Conservation (phyloP, 2,113 vertebrate genomes). For the Argyrosomus japonicus region DNA sequence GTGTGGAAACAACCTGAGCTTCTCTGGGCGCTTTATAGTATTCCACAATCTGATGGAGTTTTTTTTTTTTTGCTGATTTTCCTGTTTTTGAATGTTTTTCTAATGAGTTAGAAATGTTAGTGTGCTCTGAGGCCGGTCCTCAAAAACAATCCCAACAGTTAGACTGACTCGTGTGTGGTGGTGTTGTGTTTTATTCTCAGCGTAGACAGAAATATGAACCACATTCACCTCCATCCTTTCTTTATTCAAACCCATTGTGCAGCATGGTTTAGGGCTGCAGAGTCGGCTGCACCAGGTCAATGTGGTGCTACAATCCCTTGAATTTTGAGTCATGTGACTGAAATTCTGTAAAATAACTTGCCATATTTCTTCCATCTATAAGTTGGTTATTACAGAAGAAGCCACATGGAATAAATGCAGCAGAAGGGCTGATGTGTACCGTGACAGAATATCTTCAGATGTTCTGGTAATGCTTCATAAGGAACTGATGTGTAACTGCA, state of each 20-base stretch:
- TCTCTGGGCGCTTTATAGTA: background rate
- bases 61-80: background rate
- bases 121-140: conserved; percentile 65
- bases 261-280: background rate
- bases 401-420: background rate
- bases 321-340: background rate
- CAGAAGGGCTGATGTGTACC: background rate
- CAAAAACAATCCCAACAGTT: conserved; percentile 19
- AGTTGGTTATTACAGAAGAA: background rate
- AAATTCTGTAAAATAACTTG: background rate
- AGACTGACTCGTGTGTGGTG: background rate
- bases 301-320: background rate
- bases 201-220: background rate
- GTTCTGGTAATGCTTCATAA: background rate
- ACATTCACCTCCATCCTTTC: background rate
- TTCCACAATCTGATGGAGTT: background rate
- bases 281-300: background rate
- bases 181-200: background rate
- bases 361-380: background rate
- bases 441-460: background rate
- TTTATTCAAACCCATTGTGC: background rate
- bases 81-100: background rate
- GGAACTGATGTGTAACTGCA: background rate
- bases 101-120: background rate
- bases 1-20: background rate